These are phyloP conservation scores for Scaptomyza pallida DNA, from an alignment of 1,140 invertebrate genomes.

Conservation along the genomic window DNA sequence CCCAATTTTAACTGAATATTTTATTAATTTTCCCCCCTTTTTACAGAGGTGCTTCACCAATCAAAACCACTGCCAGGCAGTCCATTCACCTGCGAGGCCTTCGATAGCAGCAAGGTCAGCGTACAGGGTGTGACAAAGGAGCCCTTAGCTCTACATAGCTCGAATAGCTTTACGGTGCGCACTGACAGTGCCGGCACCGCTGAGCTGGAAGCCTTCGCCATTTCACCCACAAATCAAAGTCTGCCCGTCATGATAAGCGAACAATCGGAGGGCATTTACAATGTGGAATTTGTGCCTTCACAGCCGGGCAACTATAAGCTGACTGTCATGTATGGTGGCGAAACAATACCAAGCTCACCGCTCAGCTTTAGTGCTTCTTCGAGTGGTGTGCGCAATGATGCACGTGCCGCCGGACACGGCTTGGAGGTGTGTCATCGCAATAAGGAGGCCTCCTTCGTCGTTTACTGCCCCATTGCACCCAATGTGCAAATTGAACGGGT, in stretches of 20 bases:
- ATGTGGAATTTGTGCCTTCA: constrained; percentile 94
- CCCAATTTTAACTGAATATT: background rate
- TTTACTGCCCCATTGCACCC: constrained; percentile 86
- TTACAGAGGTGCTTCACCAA: constrained; percentile 93
- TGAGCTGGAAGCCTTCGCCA: constrained; percentile 94
- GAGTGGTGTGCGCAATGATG: constrained; percentile 83
- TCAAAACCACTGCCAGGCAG: constrained; percentile 96
- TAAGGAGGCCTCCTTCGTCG: constrained; percentile 89
- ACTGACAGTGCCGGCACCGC: constrained; percentile 94
- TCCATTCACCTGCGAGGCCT: constrained; percentile 97
- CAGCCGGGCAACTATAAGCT: constrained; percentile 96
- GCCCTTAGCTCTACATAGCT: constrained; percentile 93
- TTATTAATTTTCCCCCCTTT: background rate
- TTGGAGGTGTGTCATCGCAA: constrained; percentile 89
- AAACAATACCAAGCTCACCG: constrained; percentile 86
- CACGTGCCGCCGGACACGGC: constrained; percentile 86
- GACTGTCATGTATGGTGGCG: constrained; percentile 93
- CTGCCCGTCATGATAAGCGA: constrained; percentile 92
- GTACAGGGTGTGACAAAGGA: constrained; percentile 90
- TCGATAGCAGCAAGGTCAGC: constrained; percentile 92
- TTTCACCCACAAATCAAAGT: constrained; percentile 94
- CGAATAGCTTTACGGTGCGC: constrained; percentile 94
- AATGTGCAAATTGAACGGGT: constrained; percentile 85
- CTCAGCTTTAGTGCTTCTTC: constrained; percentile 85
- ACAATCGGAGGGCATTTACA: constrained; percentile 89